These are phyloP conservation scores for Xylocampa areola DNA, from an alignment of 2,888 invertebrate species.

Conservation along the genomic window DNA sequence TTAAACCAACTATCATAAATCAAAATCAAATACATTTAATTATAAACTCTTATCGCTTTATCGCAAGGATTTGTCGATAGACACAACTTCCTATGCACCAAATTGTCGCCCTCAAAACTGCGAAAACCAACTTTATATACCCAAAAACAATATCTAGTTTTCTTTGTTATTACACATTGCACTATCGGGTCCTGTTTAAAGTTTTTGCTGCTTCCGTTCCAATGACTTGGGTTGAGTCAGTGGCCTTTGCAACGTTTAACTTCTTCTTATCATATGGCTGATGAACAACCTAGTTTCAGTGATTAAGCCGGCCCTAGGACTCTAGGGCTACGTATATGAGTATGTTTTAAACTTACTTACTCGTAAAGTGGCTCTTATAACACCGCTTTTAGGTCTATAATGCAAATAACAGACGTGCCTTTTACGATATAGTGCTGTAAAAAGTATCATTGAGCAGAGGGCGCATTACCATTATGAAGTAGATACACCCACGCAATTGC, in stretches of 20 bases:
- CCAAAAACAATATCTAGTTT: background rate
- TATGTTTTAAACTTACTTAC: too few species aligned
- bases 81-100: constrained; percentile 49
- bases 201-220: constrained; percentile 75
- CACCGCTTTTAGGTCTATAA: too few species aligned
- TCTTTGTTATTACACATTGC: constrained; percentile 6
- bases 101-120: background rate
- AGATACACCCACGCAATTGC: too few species aligned
- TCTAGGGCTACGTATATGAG: too few species aligned
- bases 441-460: too few species aligned
- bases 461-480: too few species aligned
- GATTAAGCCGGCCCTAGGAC: too few species aligned
- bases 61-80: constrained; percentile 17
- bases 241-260: constrained; percentile 58
- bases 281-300: too few species aligned
- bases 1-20: constrained; percentile 24
- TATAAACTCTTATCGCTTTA: constrained; percentile 35
- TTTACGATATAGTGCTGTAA: too few species aligned
- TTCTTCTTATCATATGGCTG: too few species aligned
- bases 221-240: constrained; percentile 71
- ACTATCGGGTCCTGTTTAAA: constrained; percentile 56
- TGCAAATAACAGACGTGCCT: too few species aligned
- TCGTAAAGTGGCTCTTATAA: too few species aligned
- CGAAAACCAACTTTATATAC: background rate
- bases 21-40: constrained; percentile 28